Conservation (phyloP, 2,888 invertebrate genomes). For the Cheilosia pagana region DNA sequence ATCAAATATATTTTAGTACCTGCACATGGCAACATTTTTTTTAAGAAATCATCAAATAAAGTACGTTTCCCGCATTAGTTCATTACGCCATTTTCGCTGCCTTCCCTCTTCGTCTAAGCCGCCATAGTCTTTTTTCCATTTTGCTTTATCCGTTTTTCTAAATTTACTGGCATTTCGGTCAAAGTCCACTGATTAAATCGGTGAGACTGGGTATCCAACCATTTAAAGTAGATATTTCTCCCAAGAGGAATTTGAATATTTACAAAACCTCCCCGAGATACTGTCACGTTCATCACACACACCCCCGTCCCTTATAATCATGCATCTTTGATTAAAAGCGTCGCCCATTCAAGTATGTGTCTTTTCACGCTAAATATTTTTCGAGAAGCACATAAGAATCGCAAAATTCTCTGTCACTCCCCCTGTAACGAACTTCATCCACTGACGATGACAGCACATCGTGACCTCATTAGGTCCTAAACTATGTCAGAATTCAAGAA, state of each 20-base stretch:
- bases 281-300: slow-evolving; percentile 26
- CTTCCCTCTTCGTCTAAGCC: too few species aligned
- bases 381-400: slow-evolving; percentile 10
- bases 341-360: slow-evolving; percentile 14
- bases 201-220: too few species aligned
- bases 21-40: too few species aligned
- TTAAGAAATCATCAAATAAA: too few species aligned
- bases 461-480: slow-evolving; percentile 50
- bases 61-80: too few species aligned
- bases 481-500: slow-evolving; percentile 47
- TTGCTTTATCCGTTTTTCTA: too few species aligned
- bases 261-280: background rate
- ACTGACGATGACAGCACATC: slow-evolving; percentile 17
- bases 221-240: background rate
- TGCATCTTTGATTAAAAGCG: slow-evolving; percentile 40
- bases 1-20: too few species aligned
- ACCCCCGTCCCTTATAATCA: background rate
- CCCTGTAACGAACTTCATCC: slow-evolving; percentile 1
- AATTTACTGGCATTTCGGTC: too few species aligned
- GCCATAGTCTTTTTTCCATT: too few species aligned
- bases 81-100: too few species aligned
- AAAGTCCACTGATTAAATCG: too few species aligned
- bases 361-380: slow-evolving; percentile 21
- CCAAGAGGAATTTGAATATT: background rate
- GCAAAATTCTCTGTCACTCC: background rate